Evolutionary conservation across 1,140 invertebrate genomes (phyloP).

Genomic region (Magallana ariakensis): DNA sequence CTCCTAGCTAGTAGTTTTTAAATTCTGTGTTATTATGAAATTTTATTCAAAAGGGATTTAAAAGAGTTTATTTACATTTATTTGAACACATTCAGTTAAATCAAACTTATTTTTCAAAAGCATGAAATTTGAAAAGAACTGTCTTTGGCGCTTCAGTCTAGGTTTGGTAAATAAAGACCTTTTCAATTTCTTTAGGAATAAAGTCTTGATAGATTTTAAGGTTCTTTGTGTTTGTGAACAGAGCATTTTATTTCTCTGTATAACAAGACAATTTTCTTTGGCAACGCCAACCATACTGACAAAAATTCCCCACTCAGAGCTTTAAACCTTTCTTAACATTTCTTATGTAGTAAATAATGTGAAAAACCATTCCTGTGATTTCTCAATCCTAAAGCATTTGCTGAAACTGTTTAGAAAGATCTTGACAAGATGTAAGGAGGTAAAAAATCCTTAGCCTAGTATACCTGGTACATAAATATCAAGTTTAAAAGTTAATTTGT

Average conservation of each 20-base stretch:
- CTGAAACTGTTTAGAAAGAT: constrained; percentile 26
- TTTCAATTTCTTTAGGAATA: constrained; percentile 15
- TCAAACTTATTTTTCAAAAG: constrained; percentile 24
- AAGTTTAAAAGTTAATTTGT: too few relatives aligned
- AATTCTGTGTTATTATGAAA: not conserved
- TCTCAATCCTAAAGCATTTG: not conserved
- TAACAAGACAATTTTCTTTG: not conserved
- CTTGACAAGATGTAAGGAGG: not conserved
- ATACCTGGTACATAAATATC: too few relatives aligned
- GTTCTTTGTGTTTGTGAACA: constrained; percentile 28
- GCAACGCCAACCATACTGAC: not conserved
- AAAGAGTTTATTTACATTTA: constrained; percentile 32
- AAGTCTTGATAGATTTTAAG: constrained; percentile 24
- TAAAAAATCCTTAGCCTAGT: not conserved
- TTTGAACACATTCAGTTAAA: constrained; percentile 2
- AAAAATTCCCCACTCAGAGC: not conserved
- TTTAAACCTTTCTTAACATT: not conserved
- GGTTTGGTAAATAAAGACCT: not conserved
- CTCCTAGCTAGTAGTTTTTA: too few relatives aligned
- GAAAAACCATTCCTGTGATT: not conserved
- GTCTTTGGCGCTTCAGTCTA: not conserved
- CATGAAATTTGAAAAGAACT: not conserved
- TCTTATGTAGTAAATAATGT: not conserved
- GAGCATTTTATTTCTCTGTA: constrained; percentile 25
- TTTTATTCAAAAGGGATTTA: not conserved